Percentiles rank a stretch among this genome's conserved stretches.
Conservation (phyloP, 2,113 vertebrate genomes). For the Tor tambroides region DNA sequence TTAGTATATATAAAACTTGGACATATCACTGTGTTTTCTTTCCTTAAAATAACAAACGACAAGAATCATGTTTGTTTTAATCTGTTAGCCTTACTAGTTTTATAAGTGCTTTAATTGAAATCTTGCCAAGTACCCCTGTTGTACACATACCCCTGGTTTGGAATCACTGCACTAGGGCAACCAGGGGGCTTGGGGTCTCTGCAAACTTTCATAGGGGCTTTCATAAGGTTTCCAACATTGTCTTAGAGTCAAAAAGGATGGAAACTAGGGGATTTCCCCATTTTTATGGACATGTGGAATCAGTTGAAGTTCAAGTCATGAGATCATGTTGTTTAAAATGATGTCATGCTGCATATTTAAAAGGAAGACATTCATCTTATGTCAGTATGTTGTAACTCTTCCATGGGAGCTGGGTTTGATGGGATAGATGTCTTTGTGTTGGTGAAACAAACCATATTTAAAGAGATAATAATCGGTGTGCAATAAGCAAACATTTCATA, state of each 20-base stretch:
- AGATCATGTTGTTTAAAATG: neutral
- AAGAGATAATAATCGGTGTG: neutral
- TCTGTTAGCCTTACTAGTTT: neutral
- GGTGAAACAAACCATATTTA: neutral
- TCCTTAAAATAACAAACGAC: neutral
- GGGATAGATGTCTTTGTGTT: neutral
- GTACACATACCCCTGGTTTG: neutral
- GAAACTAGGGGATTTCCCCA: neutral
- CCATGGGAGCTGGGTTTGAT: neutral
- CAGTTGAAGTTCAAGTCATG: neutral
- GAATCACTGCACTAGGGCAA: neutral
- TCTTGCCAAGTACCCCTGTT: neutral
- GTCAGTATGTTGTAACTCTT: neutral
- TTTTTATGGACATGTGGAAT: neutral
- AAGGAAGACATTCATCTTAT: neutral
- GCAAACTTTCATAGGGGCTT: neutral
- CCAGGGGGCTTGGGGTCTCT: neutral
- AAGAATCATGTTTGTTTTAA: neutral
- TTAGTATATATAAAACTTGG: neutral
- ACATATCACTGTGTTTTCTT: neutral
- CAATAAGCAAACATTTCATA: neutral
- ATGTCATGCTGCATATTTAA: neutral
- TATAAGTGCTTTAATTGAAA: neutral
- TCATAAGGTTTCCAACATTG: neutral
- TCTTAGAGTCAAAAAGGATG: neutral